Conservation (phyloP, 2,113 vertebrate genomes). For the Hyperopisus bebe region DNA sequence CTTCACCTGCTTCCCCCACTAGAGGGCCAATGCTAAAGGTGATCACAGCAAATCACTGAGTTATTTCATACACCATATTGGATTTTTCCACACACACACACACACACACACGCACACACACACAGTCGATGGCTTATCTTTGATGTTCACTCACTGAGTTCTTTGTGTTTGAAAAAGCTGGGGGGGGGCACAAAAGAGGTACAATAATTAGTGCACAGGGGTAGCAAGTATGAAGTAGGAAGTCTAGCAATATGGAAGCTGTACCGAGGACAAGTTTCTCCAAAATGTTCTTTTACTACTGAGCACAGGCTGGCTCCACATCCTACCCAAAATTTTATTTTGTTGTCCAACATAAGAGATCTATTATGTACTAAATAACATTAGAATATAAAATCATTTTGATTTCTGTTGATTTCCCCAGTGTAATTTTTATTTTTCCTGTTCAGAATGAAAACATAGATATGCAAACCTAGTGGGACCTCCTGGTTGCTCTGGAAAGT, state of each 20-base stretch:
- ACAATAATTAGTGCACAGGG: neutral
- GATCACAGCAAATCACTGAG: neutral
- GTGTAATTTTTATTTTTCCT: neutral
- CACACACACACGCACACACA: too few relatives aligned
- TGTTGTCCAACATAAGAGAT: neutral
- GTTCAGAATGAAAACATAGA: neutral
- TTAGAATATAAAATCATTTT: neutral
- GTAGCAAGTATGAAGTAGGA: neutral
- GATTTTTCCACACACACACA: neutral
- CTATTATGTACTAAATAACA: neutral
- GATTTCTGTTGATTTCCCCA: neutral
- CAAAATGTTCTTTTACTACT: neutral
- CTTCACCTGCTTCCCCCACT: neutral
- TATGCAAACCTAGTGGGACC: neutral
- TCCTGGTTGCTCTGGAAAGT: neutral
- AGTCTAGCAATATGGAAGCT: neutral
- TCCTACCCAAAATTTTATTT: neutral
- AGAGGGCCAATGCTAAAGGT: neutral
- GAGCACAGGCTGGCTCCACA: neutral
- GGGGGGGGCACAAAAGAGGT: neutral
- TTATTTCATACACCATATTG: neutral
- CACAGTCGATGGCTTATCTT: neutral
- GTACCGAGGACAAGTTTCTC: neutral
- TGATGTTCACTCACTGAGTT: neutral
- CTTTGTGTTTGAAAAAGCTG: neutral